Conservation (phyloP, 2,888 invertebrate genomes). For the Apocheima hispidaria region DNA sequence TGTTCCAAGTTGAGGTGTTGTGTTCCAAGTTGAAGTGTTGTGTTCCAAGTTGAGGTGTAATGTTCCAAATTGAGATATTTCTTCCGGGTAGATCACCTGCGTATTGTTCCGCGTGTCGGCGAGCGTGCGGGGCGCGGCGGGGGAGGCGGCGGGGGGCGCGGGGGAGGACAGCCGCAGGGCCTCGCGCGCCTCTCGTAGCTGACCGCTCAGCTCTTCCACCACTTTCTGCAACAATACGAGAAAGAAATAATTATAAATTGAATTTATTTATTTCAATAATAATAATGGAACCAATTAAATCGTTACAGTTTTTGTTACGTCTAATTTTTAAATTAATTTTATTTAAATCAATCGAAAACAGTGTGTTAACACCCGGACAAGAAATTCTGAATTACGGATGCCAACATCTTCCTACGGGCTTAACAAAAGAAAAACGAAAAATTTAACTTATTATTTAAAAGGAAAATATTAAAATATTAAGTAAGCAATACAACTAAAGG, state of each 20-base stretch:
- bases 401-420: too few species aligned
- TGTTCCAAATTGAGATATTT: background rate
- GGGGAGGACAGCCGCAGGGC: conserved; percentile 84
- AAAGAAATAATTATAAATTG: background rate
- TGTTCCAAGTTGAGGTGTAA: background rate
- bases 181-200: conserved; percentile 91
- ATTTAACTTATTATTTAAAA: too few species aligned
- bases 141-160: conserved; percentile 71
- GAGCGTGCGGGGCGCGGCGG: conserved; percentile 80
- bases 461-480: too few species aligned
- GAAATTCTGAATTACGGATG: too few species aligned
- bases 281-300: too few species aligned
- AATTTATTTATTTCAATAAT: too few species aligned
- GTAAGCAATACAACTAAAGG: too few species aligned
- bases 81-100: conserved; percentile 14
- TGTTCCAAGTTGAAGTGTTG: background rate
- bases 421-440: too few species aligned
- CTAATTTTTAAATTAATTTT: too few species aligned
- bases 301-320: too few species aligned
- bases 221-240: conserved; percentile 84
- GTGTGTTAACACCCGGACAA: too few species aligned
- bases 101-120: conserved; percentile 72
- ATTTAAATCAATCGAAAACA: too few species aligned
- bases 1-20: background rate
- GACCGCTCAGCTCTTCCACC: conserved; percentile 91